A percentile compares a stretch with the other conserved stretches of the same genome.
Evolutionary conservation across 2,797 vertebrate species (phyloP).

Genomic region (Ptychobarbus kaznakovi): DNA sequence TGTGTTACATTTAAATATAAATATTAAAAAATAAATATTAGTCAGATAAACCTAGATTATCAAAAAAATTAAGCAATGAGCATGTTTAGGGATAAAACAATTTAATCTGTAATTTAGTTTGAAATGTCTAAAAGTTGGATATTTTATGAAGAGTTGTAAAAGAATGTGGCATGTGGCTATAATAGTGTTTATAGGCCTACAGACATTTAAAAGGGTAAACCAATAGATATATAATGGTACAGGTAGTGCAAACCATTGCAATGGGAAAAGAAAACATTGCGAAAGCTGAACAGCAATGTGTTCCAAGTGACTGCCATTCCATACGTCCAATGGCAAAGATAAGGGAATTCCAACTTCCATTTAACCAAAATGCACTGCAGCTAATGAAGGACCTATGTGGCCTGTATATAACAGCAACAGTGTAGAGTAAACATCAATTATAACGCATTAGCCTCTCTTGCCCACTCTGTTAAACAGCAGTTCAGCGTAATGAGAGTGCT

Average conservation of each 20-base stretch:
- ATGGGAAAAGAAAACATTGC: not conserved
- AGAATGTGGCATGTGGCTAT: not conserved
- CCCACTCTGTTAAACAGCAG: conserved; percentile 38
- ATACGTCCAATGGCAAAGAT: not conserved
- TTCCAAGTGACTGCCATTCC: not conserved
- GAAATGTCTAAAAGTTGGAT: not conserved
- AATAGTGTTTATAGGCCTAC: not conserved
- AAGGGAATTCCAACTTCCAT: conserved; percentile 16
- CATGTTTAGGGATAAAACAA: not conserved
- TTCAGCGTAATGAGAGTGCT: conserved; percentile 40
- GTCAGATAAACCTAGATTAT: not conserved
- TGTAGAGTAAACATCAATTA: conserved; percentile 56
- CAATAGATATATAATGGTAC: not conserved
- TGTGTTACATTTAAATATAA: not conserved
- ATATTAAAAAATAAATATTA: not conserved
- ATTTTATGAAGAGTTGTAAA: not conserved
- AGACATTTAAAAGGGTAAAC: not conserved
- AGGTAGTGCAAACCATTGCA: not conserved
- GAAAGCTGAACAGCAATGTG: not conserved
- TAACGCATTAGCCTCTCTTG: conserved; percentile 43
- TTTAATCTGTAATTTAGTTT: not conserved
- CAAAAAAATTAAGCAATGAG: not conserved
- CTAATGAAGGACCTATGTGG: conserved; percentile 34
- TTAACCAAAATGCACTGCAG: conserved; percentile 28
- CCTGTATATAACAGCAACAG: conserved; percentile 31